Conservation (phyloP, 2,797 vertebrate species). For the Macropus fuliginosus region DNA sequence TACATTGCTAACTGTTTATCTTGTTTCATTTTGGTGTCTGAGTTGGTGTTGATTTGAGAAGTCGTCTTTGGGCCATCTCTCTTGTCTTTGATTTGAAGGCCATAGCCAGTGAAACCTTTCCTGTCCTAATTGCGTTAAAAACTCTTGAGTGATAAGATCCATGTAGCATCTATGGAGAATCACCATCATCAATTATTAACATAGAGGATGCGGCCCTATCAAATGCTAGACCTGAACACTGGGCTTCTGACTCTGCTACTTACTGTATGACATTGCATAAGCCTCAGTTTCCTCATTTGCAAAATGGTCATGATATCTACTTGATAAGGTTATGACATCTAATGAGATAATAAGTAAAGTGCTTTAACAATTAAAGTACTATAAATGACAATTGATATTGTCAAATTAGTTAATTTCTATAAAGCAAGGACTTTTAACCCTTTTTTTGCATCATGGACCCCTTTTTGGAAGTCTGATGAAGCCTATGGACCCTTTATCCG, state of each 20-base stretch:
- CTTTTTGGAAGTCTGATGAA: neutral
- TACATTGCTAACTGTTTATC: conserved; percentile 19
- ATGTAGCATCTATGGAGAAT: neutral
- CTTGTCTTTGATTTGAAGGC: conserved; percentile 30
- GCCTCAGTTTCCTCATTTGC: neutral
- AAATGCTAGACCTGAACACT: neutral
- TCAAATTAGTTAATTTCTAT: neutral
- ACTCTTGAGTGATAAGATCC: neutral
- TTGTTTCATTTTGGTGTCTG: conserved; percentile 6
- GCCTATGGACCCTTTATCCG: neutral
- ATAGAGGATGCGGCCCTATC: neutral
- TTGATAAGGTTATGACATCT: neutral
- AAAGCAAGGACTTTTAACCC: neutral
- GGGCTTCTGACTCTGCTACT: neutral
- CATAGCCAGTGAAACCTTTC: neutral
- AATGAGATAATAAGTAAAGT: neutral
- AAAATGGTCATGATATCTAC: neutral
- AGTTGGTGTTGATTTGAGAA: conserved; percentile 1
- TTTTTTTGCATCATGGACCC: neutral
- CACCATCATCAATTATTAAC: neutral
- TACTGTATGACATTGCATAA: neutral
- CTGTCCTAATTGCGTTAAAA: conserved; percentile 56
- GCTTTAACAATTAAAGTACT: neutral
- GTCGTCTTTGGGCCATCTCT: conserved; percentile 12
- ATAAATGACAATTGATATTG: neutral